phyloP scores from a whole-genome alignment of 2,888 invertebrate genomes.

The Aquatica leii region DNA sequence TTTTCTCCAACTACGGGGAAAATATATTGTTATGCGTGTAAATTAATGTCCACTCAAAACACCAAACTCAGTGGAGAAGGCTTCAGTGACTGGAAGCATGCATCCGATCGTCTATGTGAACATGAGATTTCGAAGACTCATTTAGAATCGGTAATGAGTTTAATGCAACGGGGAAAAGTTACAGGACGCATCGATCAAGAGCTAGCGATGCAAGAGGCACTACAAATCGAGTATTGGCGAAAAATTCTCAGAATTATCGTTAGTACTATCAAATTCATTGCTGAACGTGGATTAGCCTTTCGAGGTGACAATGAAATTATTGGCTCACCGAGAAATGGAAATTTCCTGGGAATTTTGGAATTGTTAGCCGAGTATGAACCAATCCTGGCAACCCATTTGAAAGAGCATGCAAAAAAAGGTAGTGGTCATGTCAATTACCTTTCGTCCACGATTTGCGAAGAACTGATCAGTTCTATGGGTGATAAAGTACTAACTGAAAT shows the following conservation, averaged over 20 bases:
- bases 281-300: neutral
- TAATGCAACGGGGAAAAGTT: too few relatives aligned
- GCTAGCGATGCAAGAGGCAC: too few relatives aligned
- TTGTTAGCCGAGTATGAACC: neutral
- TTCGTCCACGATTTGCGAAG: neutral
- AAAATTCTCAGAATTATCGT: too few relatives aligned
- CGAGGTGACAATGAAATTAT: too few relatives aligned
- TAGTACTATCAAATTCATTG: neutral
- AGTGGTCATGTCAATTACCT: neutral
- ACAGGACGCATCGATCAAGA: too few relatives aligned
- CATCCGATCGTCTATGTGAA: neutral
- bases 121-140: neutral
- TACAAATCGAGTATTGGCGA: too few relatives aligned
- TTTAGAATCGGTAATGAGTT: neutral
- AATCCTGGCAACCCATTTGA: neutral
- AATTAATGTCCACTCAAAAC: neutral
- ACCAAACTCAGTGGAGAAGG: too few relatives aligned
- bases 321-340: too few relatives aligned
- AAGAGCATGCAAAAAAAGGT: neutral
- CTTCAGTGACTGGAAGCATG: neutral
- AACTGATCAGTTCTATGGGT: constrained; percentile 11
- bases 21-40: constrained; percentile 1
- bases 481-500: constrained; percentile 23
- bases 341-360: too few relatives aligned
- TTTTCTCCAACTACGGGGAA: constrained; percentile 3